Evolutionary conservation across 2,888 invertebrate genomes (phyloP).

Genomic region (Agonum fuliginosum): DNA sequence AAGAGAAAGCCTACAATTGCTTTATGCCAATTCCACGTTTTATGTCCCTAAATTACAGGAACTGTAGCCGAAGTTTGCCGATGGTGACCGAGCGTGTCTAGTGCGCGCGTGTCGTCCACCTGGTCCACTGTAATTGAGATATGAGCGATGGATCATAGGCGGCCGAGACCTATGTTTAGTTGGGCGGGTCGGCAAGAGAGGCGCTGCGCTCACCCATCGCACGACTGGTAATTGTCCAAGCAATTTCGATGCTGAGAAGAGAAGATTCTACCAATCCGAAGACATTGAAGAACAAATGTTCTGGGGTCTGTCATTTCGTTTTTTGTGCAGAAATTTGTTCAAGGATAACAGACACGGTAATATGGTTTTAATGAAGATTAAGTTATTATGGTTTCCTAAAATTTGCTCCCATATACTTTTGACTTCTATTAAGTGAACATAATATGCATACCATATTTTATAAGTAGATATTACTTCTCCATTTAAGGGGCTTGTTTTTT

Average conservation of each 20-base stretch:
- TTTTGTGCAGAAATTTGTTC: neutral
- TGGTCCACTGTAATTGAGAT: conserved; percentile 69
- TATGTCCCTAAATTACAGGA: conserved; percentile 22
- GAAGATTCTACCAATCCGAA: neutral
- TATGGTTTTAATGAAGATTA: conserved; percentile 28
- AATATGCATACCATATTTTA: neutral
- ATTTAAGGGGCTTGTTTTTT: no score
- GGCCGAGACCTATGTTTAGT: conserved; percentile 70
- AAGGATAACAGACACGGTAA: neutral
- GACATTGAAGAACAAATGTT: conserved; percentile 1
- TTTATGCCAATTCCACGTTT: conserved; percentile 14
- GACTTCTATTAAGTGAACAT: neutral
- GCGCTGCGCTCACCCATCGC: conserved; percentile 50
- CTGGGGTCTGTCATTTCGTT: neutral
- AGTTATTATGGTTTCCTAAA: neutral
- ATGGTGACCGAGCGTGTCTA: conserved; percentile 42
- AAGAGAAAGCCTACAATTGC: conserved; percentile 25
- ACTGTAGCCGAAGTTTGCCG: conserved; percentile 21
- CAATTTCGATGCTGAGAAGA: conserved; percentile 40
- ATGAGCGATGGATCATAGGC: conserved; percentile 67
- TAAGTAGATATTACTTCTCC: no score
- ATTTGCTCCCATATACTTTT: neutral
- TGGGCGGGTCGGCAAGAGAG: conserved; percentile 67
- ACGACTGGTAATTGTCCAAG: conserved; percentile 50
- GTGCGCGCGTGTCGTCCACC: conserved; percentile 53